Evolutionary conservation across 2,888 invertebrate species (phyloP), one percentile per base, ranked within the genome.

Genomic region (Bimastos eiseni): DNA sequence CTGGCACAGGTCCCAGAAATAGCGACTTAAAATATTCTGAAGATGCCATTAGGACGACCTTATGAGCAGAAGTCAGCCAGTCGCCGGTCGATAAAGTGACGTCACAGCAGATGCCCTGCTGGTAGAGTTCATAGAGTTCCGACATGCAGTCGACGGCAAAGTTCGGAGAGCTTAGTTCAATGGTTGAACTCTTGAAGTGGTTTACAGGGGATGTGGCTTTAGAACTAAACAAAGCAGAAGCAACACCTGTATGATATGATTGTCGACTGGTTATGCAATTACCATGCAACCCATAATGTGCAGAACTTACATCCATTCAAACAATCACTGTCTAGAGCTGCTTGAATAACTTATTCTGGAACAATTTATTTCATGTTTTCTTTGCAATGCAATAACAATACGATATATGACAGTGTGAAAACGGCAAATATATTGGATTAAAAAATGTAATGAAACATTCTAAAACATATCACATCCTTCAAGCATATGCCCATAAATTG

Each of bases 11-110:
- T 6, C 21, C 86, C 24, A 36, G 8, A 44, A 90, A 84, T 34
- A 89, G n/a, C 36, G 36, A 24, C 88, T 90, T 89, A 38, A 90
- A 90, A 41, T 89, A 89, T 55, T 90, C 41, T 24, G 90, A 90
- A 38, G 86, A 83, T 24, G 90, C 90, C 34, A 88, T 89, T 36
- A 90, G 90, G 70, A 90, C 34, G n/a, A 90, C 41, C 38, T 89
- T 90, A 49, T 90, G 90, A 17, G 70, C 89, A 21, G 41, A 34
- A 34, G 89, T 83, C 83, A 38, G 70, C 11, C 41, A 83, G 70
- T 83, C 83, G 34, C 84, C 84, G 34, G 41, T 83, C 24, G 83
- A 41, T 36, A 90, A 13, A n/a, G 84, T n/a, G 21, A 90, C 41
- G 34, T 90, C 90, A 90, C 90, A 90, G 90, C 36, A 84, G 33